Percentiles rank a stretch among this genome's conserved stretches.
Conservation (phyloP, 2,113 vertebrate species). For the Chascanopsetta lugubris region DNA sequence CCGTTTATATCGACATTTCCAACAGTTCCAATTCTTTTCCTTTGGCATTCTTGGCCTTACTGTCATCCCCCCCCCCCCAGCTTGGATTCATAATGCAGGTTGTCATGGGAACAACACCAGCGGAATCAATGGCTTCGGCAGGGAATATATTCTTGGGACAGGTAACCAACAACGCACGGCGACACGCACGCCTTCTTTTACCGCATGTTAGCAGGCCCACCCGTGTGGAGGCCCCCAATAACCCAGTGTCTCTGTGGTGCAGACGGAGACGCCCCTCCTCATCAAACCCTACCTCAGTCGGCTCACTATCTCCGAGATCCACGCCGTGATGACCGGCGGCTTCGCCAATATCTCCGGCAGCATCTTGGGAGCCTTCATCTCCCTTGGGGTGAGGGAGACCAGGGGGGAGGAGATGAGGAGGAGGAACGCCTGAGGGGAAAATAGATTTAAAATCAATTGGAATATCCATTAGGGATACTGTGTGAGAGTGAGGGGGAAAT, state of each 20-base stretch:
- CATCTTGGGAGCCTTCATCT: conserved; percentile 87
- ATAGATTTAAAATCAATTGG: too few species aligned
- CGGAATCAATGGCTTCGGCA: conserved; percentile 88
- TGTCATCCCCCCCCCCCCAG: conserved; percentile 61
- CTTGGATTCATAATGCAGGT: conserved; percentile 88
- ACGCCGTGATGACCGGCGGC: conserved; percentile 88
- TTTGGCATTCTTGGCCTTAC: not conserved
- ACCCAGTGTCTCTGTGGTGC: conserved; percentile 17
- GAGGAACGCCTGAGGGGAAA: too few species aligned
- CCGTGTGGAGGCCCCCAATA: too few species aligned
- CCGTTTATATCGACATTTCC: not conserved
- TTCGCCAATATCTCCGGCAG: conserved; percentile 87
- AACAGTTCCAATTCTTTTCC: conserved; percentile 7
- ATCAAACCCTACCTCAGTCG: conserved; percentile 82
- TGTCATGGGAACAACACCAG: conserved; percentile 85
- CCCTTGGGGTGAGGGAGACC: conserved; percentile 84
- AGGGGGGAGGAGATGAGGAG: not conserved
- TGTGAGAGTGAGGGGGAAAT: too few species aligned
- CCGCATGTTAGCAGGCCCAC: too few species aligned
- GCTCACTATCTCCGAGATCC: conserved; percentile 87
- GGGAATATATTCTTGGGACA: conserved; percentile 90
- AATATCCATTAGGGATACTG: too few species aligned
- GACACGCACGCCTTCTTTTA: too few species aligned
- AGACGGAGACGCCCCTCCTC: conserved; percentile 86
- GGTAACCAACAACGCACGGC: too few species aligned